phyloP scores from a whole-genome alignment of 2,113 vertebrate species.

The Bubo scandiacus region DNA sequence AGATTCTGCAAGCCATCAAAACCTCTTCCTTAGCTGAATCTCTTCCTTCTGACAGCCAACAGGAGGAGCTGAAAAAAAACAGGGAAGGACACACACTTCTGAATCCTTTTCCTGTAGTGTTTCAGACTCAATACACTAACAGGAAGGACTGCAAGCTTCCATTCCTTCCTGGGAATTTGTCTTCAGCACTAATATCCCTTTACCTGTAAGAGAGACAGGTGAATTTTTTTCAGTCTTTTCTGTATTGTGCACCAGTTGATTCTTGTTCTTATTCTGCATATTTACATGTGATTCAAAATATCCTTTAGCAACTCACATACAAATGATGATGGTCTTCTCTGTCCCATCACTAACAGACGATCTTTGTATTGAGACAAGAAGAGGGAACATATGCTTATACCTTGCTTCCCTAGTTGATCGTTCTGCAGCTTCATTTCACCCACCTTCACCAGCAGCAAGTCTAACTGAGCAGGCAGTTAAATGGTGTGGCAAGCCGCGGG shows the following conservation, averaged over 20 bases:
- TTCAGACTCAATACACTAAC: not conserved
- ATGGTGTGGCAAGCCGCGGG: not conserved
- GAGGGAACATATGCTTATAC: rapidly evolving
- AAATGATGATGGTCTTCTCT: not conserved
- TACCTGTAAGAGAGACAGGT: not conserved
- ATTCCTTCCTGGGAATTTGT: not conserved
- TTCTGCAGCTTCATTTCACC: not conserved
- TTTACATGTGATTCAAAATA: not conserved
- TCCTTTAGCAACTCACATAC: not conserved
- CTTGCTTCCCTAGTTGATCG: not conserved
- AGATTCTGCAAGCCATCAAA: not conserved
- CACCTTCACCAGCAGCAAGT: not conserved
- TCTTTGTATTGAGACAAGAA: not conserved
- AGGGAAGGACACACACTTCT: not conserved
- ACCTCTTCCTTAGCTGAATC: not conserved
- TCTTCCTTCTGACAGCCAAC: not conserved
- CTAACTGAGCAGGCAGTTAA: not conserved
- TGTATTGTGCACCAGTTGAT: not conserved
- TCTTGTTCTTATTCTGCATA: not conserved
- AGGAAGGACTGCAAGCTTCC: not conserved
- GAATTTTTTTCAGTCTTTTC: not conserved
- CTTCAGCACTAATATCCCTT: not conserved
- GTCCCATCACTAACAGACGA: not conserved
- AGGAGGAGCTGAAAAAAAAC: not conserved
- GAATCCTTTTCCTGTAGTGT: not conserved